phyloP scores from a whole-genome alignment of 2,113 vertebrate genomes.

The Oenanthe oenanthe region DNA sequence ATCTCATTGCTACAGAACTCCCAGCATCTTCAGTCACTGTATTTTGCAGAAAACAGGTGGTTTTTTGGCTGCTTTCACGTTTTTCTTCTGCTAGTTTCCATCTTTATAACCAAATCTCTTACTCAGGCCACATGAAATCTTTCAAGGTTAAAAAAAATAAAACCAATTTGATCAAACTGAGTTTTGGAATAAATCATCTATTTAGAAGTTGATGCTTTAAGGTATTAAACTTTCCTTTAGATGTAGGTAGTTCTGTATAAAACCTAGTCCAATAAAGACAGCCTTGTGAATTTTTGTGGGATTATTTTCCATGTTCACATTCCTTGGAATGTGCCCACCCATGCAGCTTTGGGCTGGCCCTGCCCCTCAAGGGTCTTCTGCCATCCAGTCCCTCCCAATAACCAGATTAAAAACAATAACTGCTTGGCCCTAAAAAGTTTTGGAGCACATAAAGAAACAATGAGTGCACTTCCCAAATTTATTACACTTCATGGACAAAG shows the following conservation, averaged over 20 bases:
- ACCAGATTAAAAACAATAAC: neutral
- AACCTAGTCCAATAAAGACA: neutral
- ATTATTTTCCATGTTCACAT: neutral
- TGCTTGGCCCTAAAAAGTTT: neutral
- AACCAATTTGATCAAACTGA: neutral
- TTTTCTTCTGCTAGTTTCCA: neutral
- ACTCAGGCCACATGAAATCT: neutral
- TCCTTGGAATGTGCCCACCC: neutral
- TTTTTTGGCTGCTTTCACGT: neutral
- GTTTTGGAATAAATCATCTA: neutral
- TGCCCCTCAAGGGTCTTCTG: neutral
- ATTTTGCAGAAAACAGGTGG: neutral
- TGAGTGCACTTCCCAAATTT: neutral
- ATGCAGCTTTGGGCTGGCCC: neutral
- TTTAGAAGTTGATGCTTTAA: neutral
- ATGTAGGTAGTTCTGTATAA: neutral
- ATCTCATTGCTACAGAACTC: neutral
- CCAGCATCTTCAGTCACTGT: neutral
- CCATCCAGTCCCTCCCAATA: neutral
- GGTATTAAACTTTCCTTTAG: neutral
- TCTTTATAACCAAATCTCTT: neutral
- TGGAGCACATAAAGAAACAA: neutral
- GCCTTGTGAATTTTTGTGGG: neutral
- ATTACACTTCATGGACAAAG: constrained; percentile 4
- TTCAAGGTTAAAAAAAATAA: neutral